These are phyloP conservation scores for Esox lucius DNA, from an alignment of 2,797 vertebrate genomes.

Conservation along the genomic window DNA sequence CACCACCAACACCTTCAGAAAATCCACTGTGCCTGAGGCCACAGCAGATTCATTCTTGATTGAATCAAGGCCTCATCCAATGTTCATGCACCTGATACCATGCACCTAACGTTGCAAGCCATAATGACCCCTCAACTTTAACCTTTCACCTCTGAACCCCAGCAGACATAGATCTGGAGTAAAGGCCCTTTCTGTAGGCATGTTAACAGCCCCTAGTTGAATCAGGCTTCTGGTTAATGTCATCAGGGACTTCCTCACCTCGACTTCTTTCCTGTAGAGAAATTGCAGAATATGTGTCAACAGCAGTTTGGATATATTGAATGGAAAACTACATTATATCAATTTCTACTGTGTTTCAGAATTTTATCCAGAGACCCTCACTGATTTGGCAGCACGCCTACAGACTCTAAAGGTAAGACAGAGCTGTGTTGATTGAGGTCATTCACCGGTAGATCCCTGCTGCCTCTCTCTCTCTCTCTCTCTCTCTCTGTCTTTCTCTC, in stretches of 20 bases:
- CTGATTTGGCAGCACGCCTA: not conserved
- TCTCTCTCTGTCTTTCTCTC: not conserved
- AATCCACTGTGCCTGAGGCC: not conserved
- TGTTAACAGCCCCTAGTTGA: not conserved
- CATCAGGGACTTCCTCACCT: not conserved
- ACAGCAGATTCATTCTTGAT: not conserved
- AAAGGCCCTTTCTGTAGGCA: not conserved
- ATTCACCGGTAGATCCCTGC: not conserved
- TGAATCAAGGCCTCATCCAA: not conserved
- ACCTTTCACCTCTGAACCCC: not conserved
- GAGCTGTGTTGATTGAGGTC: not conserved
- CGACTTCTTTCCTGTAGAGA: not conserved
- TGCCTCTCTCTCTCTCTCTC: not conserved
- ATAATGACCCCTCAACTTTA: not conserved
- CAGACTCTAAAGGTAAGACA: constrained; percentile 2
- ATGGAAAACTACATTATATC: not conserved
- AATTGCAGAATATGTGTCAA: not conserved
- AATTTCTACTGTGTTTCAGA: not conserved
- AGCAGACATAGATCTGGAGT: constrained; percentile 8
- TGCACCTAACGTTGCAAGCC: not conserved
- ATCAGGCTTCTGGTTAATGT: not conserved
- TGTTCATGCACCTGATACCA: not conserved
- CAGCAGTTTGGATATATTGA: not conserved
- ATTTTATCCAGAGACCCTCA: not conserved
- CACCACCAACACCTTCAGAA: not conserved